Base-by-base conservation (phyloP, 2,113 vertebrate species). In the Psephotus haematonotus region DNA sequence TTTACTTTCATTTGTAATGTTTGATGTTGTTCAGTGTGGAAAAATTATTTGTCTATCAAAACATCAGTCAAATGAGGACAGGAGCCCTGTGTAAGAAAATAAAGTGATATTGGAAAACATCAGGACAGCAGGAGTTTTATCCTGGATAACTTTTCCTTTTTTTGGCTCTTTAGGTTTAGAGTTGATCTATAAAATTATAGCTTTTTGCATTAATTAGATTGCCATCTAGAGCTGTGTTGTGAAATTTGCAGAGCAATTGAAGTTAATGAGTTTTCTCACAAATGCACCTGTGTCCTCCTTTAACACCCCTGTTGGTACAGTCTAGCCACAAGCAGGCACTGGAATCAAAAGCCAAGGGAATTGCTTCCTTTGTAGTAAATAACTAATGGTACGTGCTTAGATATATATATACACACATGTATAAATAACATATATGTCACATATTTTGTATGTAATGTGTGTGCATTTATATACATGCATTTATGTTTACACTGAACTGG, bases 211-310 rank as follows among this genome's bases (percentile, higher is more conserved):
- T 96, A 94, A 96, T 94, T 91, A 86, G 46, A 49, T 64, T 93
- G 39, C 46, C 4, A 9, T 88, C 87, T 85, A 60, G 50, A 82
- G 28, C 41, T 62, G n/a, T 82, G 46, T 67, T 0, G 0, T 91
- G 90, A 88, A 97, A 94, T 96, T 92, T 95, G 90, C 75, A 90
- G 88, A 93, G 90, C 79, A 80, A 71, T 70, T 92, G 82, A 75
- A 92, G 68, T 83, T 93, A 93, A 88, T 92, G 75, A 91, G 50
- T 71, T 93, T 92, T 80, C 63, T 85, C 68, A 46, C 49, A 90
- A 82, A 65, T 68, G 79, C 85, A 86, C 82, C 86, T 95, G 87
- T 93, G 92, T 35, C 68, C 65, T 91, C 47, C 63, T 60, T 67
- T 52, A 17, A 17, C n/a, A 4, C 29, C 31, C 13, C 52, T 67